These are phyloP conservation scores for Muntiacus reevesi DNA, from an alignment of 2,113 vertebrate genomes.

Conservation along the genomic window DNA sequence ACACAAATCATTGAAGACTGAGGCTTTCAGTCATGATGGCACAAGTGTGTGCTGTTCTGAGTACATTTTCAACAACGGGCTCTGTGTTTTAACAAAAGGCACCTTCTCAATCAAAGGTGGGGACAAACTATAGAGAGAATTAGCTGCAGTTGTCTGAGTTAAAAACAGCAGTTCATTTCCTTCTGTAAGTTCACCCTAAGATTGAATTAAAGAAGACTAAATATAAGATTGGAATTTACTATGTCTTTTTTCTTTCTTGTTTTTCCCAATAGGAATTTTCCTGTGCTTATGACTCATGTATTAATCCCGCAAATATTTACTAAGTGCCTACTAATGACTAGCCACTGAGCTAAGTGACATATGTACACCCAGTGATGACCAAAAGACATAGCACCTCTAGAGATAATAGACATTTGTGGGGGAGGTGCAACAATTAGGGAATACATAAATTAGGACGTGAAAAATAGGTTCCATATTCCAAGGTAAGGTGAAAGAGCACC, in stretches of 20 bases:
- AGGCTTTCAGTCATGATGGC: background rate
- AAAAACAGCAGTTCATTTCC: background rate
- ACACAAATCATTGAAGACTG: fast-evolving
- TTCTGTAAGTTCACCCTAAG: background rate
- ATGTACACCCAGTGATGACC: background rate
- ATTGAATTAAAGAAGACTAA: background rate
- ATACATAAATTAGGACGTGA: too few species aligned
- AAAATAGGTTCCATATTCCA: background rate
- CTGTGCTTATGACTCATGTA: background rate
- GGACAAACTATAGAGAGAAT: background rate
- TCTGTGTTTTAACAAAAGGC: background rate
- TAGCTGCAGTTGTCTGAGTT: background rate
- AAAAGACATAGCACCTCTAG: background rate
- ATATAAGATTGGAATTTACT: background rate
- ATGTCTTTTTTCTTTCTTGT: background rate
- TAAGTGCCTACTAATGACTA: background rate
- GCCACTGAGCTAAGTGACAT: background rate
- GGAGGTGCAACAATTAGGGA: background rate
- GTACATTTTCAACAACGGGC: fast-evolving
- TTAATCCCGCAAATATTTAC: background rate
- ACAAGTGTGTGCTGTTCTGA: background rate
- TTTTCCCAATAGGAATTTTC: background rate
- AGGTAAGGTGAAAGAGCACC: background rate
- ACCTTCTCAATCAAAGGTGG: background rate
- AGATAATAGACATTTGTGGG: background rate